Evolutionary conservation across 2,113 vertebrate species (phyloP).

Genomic region (Microcebus ravelobensis): DNA sequence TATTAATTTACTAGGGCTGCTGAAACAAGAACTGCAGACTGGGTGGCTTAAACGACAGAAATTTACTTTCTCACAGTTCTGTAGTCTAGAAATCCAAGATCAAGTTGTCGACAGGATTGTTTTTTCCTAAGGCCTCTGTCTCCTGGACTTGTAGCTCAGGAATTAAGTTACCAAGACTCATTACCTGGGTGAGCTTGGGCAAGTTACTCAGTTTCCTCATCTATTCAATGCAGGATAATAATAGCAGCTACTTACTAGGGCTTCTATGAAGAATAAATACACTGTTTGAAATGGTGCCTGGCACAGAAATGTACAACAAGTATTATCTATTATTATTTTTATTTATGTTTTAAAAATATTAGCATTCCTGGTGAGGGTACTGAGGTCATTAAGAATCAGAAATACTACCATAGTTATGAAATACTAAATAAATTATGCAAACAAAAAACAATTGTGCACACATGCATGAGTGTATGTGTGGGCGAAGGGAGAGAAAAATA

Average conservation of each 20-base stretch:
- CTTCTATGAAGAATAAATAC: neutral
- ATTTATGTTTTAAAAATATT: constrained; percentile 31
- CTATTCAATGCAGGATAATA: constrained; percentile 25
- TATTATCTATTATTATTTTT: neutral
- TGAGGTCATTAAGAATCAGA: neutral
- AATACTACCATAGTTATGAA: neutral
- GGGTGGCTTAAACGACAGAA: neutral
- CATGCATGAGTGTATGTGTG: neutral
- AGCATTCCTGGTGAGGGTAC: neutral
- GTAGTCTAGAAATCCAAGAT: neutral
- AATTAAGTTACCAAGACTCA: neutral
- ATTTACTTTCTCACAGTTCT: neutral
- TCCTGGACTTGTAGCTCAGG: neutral
- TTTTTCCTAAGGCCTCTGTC: neutral
- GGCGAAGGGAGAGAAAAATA: neutral
- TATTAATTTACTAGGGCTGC: neutral
- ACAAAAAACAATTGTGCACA: neutral
- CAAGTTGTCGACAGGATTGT: neutral
- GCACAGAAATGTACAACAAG: neutral
- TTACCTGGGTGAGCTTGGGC: neutral
- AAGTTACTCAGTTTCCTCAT: constrained; percentile 26
- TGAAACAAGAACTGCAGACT: neutral
- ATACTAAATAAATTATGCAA: constrained; percentile 11
- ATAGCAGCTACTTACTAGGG: neutral
- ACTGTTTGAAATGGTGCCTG: neutral